phyloP scores from a whole-genome alignment of 2,113 vertebrate species.

The Bucco capensis region DNA sequence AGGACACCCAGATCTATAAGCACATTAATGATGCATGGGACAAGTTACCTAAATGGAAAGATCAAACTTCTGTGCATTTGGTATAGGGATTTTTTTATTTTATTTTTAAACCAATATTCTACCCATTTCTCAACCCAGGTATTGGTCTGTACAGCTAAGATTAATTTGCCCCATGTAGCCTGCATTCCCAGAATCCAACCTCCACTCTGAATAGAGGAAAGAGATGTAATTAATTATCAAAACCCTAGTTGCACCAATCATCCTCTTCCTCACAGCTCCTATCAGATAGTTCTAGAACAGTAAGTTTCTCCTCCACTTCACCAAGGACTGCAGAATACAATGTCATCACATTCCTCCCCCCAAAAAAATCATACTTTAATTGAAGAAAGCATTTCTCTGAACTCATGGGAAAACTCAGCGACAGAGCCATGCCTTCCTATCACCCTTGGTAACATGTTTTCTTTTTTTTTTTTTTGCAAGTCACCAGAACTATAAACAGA shows the following conservation, averaged over 20 bases:
- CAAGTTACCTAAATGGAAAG: not conserved
- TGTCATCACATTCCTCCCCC: not conserved
- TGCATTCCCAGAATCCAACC: not conserved
- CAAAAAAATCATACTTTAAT: not conserved
- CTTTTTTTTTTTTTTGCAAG: too few species aligned
- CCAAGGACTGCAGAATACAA: not conserved
- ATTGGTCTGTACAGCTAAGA: not conserved
- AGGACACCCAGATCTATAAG: not conserved
- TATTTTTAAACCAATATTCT: not conserved
- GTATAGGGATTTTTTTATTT: not conserved
- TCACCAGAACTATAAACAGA: not conserved
- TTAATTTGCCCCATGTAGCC: not conserved
- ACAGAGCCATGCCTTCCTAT: not conserved
- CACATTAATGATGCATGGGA: not conserved
- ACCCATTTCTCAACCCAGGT: not conserved
- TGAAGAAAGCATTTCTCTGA: not conserved
- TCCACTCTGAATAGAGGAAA: not conserved
- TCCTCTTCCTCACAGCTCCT: not conserved
- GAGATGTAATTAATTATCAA: not conserved
- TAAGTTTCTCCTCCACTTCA: not conserved
- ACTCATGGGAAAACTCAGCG: not conserved
- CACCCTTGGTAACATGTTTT: accelerated
- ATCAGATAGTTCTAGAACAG: not conserved
- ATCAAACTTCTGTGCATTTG: not conserved
- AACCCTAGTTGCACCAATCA: not conserved